Percentiles rank a stretch among this genome's conserved stretches.
Conservation (phyloP, 2,888 invertebrate species). For the Epistrophe grossulariae region DNA sequence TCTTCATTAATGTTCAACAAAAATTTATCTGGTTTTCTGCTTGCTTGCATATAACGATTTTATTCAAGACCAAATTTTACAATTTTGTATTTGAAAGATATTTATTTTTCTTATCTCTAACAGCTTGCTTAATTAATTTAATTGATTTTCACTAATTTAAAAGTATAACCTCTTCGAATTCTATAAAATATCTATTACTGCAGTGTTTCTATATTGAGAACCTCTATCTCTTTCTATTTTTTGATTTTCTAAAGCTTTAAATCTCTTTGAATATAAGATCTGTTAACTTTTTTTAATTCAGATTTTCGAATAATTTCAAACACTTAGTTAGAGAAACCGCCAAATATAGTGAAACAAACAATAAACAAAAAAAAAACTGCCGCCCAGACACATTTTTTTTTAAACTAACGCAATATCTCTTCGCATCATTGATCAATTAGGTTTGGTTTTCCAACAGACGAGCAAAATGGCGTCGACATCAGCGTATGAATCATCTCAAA, state of each 20-base stretch:
- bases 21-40: too few relatives aligned
- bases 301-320: conserved; percentile 8
- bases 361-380: conserved; percentile 32
- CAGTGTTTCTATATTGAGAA: not conserved
- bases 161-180: too few relatives aligned
- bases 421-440: conserved; percentile 91
- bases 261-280: not conserved
- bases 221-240: not conserved
- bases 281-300: not conserved
- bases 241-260: not conserved
- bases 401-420: conserved; percentile 85
- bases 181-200: not conserved
- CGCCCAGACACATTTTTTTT: conserved; percentile 78
- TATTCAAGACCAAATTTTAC: not conserved
- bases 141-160: not conserved
- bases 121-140: not conserved
- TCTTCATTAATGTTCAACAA: too few relatives aligned
- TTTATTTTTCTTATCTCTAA: not conserved
- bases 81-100: not conserved
- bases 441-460: conserved; percentile 99
- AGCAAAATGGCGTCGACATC: conserved; percentile 98
- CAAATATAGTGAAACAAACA: conserved; percentile 9
- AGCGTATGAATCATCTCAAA: conserved; percentile 96
- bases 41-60: not conserved
- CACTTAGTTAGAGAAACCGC: not conserved